Base-by-base conservation (phyloP, 2,113 vertebrate genomes). In the Labeo catla region DNA sequence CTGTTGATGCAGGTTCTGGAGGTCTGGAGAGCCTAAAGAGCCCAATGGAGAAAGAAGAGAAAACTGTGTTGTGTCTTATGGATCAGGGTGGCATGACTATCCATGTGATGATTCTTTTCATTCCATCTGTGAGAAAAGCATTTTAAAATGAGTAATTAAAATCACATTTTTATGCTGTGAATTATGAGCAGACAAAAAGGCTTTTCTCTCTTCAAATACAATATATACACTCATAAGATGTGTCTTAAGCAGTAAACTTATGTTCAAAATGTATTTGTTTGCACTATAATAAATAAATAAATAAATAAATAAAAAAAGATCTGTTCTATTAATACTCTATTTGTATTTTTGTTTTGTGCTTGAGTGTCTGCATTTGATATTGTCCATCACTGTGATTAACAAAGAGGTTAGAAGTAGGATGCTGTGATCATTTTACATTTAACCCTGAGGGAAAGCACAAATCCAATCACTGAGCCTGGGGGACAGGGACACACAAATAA, bases 51-150 rank as follows among this genome's bases (percentile, higher is more conserved):
- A 9, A 9, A n/a, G 57, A 61, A 0, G 21, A 61, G 21, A 61
- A 21, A 61, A 61, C 57, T 61, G 57, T 61, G 57, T 39, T 39
- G 39, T 3, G 11, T 7, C n/a, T 12, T 1, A 4, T 63, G 0
- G 10, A 45, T 2, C 39, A 23, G 1, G n/a, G 9, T 80, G 74
- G 74, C 2, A 6, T 50, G 74, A 76, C 50, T 76, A 76, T 52
- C 47, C 45, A 50, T 76, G 74, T 63, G 0, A 16, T 13, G 0
- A 2, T 45, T 6, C 0, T 0, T 80, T 45, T 52, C 0, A 59
- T 8, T 45, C 54, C 54, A 63, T 81, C 78, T 81, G 78, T 81
- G 78, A 81, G 78, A 81, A 28, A 2, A 80, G 0, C 11, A 28
- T 4, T 34, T 45, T 61, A 50, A 68, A 7, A 63, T 43, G 0